Evolutionary conservation across 2,888 invertebrate species (phyloP).

Genomic region (Neuroscelio doddi): DNA sequence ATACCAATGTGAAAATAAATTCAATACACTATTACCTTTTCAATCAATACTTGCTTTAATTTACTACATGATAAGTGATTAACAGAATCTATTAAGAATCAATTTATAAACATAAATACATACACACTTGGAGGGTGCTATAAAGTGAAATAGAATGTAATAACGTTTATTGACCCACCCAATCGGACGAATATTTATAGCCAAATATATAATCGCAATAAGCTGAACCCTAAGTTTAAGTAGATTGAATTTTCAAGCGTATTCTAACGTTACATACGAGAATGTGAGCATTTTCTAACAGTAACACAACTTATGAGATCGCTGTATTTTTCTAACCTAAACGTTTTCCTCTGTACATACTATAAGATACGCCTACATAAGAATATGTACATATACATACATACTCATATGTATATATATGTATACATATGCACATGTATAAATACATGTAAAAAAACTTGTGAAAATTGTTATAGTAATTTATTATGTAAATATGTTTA

Average conservation of each 20-base stretch:
- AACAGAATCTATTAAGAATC: too few relatives aligned
- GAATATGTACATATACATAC: too few relatives aligned
- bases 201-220: slow-evolving; percentile 39
- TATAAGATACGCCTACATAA: slow-evolving; percentile 11
- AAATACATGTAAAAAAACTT: slow-evolving; percentile 26
- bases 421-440: too few relatives aligned
- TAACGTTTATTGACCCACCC: slow-evolving; percentile 32
- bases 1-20: too few relatives aligned
- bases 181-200: slow-evolving; percentile 42
- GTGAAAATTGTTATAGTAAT: slow-evolving; percentile 40
- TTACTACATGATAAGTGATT: too few relatives aligned
- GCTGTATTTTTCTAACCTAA: slow-evolving; percentile 71
- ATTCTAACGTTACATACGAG: slow-evolving; percentile 36
- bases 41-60: too few relatives aligned
- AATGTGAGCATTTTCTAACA: slow-evolving; percentile 59
- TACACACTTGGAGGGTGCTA: slow-evolving; percentile 10
- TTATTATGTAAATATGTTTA: slow-evolving; percentile 43
- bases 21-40: too few relatives aligned
- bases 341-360: slow-evolving; percentile 65
- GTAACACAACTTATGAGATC: slow-evolving; percentile 59
- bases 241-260: slow-evolving; percentile 30
- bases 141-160: slow-evolving; percentile 33
- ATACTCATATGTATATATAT: too few relatives aligned
- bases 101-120: too few relatives aligned
- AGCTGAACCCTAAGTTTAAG: slow-evolving; percentile 33